phyloP scores from a whole-genome alignment of 2,797 vertebrate genomes.

The Darevskia nairensis region DNA sequence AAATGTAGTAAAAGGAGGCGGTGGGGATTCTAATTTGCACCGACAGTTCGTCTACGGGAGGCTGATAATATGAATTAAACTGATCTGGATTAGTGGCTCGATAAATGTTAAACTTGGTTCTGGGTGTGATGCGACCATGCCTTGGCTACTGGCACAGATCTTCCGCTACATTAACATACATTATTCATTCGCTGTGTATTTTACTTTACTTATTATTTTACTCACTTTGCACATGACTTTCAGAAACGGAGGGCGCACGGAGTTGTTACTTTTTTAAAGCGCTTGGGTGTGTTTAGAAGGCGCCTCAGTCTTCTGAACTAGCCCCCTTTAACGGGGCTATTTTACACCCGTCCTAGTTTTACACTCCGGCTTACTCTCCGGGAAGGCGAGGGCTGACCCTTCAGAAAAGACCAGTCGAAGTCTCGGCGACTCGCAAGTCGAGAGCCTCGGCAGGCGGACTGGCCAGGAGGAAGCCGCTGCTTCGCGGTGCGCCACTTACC shows the following conservation, averaged over 20 bases:
- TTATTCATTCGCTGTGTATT: neutral
- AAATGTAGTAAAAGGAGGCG: neutral
- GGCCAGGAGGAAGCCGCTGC: neutral
- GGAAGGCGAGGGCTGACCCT: no score
- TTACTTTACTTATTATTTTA: neutral
- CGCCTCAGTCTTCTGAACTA: neutral
- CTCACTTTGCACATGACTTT: no score
- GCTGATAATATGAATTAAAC: neutral
- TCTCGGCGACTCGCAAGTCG: no score
- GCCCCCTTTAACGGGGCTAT: neutral
- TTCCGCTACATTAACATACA: neutral
- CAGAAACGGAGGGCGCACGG: no score
- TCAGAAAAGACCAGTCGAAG: no score
- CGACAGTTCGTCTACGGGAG: no score
- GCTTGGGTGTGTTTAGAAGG: no score
- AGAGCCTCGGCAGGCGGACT: no score
- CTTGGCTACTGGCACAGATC: no score
- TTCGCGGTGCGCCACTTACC: constrained; percentile 84
- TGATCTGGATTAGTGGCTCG: no score
- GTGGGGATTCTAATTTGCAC: neutral
- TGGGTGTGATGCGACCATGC: neutral
- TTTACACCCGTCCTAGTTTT: neutral
- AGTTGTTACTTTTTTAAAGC: no score
- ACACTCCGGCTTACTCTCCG: neutral
- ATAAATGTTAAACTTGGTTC: neutral